Conservation (phyloP, 2,113 vertebrate species). For the Cochlearius cochlearius region DNA sequence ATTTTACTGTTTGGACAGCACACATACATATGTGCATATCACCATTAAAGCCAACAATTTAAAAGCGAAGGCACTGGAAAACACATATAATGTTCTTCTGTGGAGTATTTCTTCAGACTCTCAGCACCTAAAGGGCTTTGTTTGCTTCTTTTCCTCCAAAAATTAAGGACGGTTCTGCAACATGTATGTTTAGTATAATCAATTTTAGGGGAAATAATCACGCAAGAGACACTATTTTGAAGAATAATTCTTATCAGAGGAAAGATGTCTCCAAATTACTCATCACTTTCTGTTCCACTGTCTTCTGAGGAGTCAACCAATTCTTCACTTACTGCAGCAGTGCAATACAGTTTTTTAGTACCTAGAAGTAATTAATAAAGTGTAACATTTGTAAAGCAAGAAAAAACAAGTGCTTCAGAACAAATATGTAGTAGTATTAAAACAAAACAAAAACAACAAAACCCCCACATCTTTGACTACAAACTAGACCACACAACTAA, state of each 20-base stretch:
- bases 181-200: neutral
- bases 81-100: neutral
- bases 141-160: neutral
- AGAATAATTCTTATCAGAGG: neutral
- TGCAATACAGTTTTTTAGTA: neutral
- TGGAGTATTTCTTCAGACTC: neutral
- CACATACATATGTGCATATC: too few relatives aligned
- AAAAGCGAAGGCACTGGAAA: neutral
- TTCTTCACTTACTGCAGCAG: neutral
- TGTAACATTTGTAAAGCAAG: neutral
- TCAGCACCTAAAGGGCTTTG: neutral
- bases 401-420: neutral
- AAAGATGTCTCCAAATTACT: neutral
- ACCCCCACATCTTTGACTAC: neutral
- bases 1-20: neutral
- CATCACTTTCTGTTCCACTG: conserved; percentile 62
- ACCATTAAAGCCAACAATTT: neutral
- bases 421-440: neutral
- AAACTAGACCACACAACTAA: neutral
- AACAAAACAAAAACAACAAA: neutral
- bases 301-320: neutral
- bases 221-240: neutral
- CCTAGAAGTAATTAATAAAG: neutral
- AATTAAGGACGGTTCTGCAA: neutral
- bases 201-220: neutral